A percentile compares a stretch with the other conserved stretches of the same genome.
Conservation (phyloP, 2,797 vertebrate genomes). For the Caiman crocodilus region DNA sequence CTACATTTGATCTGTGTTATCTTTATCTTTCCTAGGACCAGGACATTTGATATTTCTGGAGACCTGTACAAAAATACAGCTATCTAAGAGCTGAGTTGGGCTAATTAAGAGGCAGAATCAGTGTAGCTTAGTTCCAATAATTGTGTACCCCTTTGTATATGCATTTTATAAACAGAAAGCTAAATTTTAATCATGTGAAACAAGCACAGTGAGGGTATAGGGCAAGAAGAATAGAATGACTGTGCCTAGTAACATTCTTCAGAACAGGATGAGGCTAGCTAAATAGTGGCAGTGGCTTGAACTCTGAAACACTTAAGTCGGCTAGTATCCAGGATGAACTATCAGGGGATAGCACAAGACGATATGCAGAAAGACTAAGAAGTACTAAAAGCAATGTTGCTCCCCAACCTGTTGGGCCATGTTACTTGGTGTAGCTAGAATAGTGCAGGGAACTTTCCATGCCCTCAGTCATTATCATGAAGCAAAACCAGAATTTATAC, state of each 20-base stretch:
- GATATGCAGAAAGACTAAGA: background rate
- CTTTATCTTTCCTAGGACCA: background rate
- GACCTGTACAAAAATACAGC: background rate
- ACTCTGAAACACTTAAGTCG: background rate
- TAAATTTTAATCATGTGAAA: background rate
- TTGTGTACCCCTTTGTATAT: background rate
- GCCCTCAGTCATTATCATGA: background rate
- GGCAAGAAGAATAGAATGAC: background rate
- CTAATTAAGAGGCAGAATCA: background rate
- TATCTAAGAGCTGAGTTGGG: background rate
- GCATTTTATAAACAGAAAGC: background rate
- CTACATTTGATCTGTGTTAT: background rate
- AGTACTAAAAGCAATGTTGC: background rate
- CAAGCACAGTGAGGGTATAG: background rate
- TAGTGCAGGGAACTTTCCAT: background rate
- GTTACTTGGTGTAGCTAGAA: background rate
- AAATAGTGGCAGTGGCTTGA: background rate
- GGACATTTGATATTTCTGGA: slow-evolving; percentile 6
- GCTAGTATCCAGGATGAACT: background rate
- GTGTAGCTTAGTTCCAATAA: background rate
- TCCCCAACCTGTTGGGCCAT: fast-evolving
- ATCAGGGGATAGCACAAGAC: fast-evolving
- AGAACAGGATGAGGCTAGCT: background rate
- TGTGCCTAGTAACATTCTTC: background rate
- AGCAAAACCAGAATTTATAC: slow-evolving; percentile 10